Evolutionary conservation across 2,888 invertebrate species (phyloP), one percentile per base, ranked within the genome.

Genomic region (Anticlea derivata): DNA sequence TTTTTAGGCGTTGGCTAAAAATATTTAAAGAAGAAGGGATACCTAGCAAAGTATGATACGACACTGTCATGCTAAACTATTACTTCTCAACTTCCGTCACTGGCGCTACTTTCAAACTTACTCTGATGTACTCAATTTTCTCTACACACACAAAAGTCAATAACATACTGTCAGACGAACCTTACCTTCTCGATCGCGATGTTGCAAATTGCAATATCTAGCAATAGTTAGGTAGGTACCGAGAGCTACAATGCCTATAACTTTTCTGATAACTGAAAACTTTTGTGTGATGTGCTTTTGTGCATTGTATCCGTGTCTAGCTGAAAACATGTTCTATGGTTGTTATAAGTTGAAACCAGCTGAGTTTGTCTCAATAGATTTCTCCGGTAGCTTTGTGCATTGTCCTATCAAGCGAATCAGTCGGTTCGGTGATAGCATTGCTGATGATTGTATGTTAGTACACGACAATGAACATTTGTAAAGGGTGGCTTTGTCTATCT

Each of bases 291-390:
- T 10, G 17, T 8, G 13, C 22, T 24, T 29, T 29, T 23, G 35
- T 45, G 34, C 24, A 41, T 27, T 23, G 7, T 31, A 6, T 13
- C 31, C 43, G 38, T 39, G 47, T 47, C 52, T 47, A 47, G 12
- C 6, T 13, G n/a, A 8, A 37, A 37, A 3, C 13, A 11, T 5
- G 10, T 23, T 30, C 37, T 6, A 5, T 8, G 10, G 27, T 4
- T 20, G 17, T 4, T 17, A 17, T n/a, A 17, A 17, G 17, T 7
- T 5, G 5, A 4, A 22, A 22, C 12, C 37, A 6, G 26, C 8
- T n/a, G 7, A 4, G 26, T 1, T 17, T 29, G 11, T 29, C 20
- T 1, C 38, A 8, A 17, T n/a, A 27, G 6, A 6, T 17, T 27
- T 6, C 23, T 5, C 13, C 1, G n/a, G 3, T 7, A 20, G 17